Evolutionary conservation across 2,888 invertebrate species (phyloP).

Genomic region (Lottia gigantea): DNA sequence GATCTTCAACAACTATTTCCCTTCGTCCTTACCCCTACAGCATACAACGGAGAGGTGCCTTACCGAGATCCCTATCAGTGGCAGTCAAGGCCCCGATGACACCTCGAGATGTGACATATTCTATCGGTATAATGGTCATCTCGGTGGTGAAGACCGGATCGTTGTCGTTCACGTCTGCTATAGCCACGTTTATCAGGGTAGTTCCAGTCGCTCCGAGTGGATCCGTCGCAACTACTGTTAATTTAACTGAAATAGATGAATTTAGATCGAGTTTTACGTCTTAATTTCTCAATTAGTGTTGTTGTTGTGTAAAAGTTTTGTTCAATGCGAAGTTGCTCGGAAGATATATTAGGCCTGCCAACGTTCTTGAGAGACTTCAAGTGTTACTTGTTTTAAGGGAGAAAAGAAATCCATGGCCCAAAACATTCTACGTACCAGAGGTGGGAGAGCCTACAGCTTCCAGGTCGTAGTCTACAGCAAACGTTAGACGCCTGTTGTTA

Average conservation of each 20-base stretch:
- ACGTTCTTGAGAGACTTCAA: no score
- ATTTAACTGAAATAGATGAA: background rate
- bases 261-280: background rate
- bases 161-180: conserved; percentile 13
- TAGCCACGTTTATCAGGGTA: conserved; percentile 5
- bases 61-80: conserved; percentile 9
- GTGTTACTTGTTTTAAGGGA: no score
- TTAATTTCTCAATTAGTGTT: background rate
- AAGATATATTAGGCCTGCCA: background rate
- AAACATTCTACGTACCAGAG: background rate
- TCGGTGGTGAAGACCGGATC: conserved; percentile 12
- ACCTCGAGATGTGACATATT: background rate
- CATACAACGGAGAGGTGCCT: background rate
- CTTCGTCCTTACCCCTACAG: background rate
- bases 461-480: background rate
- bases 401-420: no score
- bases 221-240: conserved; percentile 12
- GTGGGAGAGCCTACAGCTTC: background rate
- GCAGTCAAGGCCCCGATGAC: conserved; percentile 10
- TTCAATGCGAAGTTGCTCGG: no score
- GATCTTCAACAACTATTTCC: no score
- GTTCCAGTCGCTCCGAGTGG: conserved; percentile 12
- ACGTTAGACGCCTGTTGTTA: background rate
- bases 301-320: no score
- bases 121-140: conserved; percentile 5